Evolutionary conservation across 2,797 vertebrate genomes (phyloP).

Genomic region (Bradypus variegatus): DNA sequence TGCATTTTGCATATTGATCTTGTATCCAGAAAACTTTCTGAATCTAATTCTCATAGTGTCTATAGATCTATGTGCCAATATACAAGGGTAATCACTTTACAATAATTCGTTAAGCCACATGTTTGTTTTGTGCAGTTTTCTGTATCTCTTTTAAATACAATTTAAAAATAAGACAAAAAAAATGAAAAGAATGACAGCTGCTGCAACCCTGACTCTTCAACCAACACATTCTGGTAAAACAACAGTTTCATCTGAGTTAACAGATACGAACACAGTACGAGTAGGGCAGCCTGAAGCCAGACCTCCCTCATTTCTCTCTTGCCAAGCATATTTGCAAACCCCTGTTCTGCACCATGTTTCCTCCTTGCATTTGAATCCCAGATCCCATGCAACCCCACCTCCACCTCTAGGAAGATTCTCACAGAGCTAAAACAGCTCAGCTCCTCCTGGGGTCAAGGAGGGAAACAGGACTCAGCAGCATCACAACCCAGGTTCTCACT

Average conservation of each 20-base stretch:
- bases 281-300: accelerated
- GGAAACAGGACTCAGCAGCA: neutral
- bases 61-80: neutral
- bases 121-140: neutral
- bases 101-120: neutral
- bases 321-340: neutral
- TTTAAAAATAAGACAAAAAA: neutral
- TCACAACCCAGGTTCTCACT: neutral
- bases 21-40: too few species aligned
- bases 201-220: neutral
- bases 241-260: neutral
- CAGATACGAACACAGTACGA: neutral
- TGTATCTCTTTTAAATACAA: neutral
- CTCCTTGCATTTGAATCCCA: neutral
- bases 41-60: too few species aligned
- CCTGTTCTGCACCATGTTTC: neutral
- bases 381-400: neutral
- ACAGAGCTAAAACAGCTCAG: neutral
- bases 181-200: neutral
- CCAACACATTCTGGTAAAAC: neutral
- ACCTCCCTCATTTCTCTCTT: neutral
- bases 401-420: neutral
- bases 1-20: too few species aligned
- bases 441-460: neutral
- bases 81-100: neutral